Percentiles rank a stretch among this genome's conserved stretches.
Evolutionary conservation across 1,140 invertebrate species (phyloP).

Genomic region (Listronotus bonariensis): DNA sequence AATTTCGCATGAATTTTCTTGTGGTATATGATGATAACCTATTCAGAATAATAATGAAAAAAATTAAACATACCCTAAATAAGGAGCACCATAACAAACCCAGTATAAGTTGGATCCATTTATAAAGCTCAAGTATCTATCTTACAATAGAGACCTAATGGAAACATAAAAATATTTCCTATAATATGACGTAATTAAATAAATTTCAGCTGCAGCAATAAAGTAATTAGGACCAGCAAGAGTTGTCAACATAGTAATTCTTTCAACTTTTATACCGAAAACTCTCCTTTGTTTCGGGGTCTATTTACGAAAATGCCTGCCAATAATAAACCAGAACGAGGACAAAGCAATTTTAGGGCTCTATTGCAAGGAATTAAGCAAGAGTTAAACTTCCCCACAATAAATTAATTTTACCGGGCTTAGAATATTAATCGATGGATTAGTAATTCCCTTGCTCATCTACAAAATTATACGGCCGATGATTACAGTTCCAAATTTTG

Average conservation of each 20-base stretch:
- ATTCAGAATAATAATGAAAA: no score
- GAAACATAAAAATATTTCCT: no score
- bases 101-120: no score
- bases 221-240: slow-evolving; percentile 12
- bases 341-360: slow-evolving; percentile 23
- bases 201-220: neutral
- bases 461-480: slow-evolving; percentile 37
- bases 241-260: slow-evolving; percentile 15
- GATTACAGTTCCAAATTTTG: slow-evolving; percentile 39
- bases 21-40: no score
- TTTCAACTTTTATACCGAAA: slow-evolving; percentile 26
- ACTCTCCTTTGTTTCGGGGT: slow-evolving; percentile 15
- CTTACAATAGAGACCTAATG: no score
- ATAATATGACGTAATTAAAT: no score
- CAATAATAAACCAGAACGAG: slow-evolving; percentile 20
- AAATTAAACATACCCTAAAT: no score
- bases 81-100: no score
- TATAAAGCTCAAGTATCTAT: no score
- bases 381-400: slow-evolving; percentile 32
- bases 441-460: slow-evolving; percentile 37
- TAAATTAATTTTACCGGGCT: slow-evolving; percentile 35
- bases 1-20: no score
- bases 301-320: slow-evolving; percentile 20
- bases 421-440: slow-evolving; percentile 43
- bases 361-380: slow-evolving; percentile 30